A percentile compares a stretch with the other conserved stretches of the same genome.
These are phyloP conservation scores for Sebastes paucispinis DNA, from an alignment of 2,797 vertebrate genomes.

Conservation along the genomic window DNA sequence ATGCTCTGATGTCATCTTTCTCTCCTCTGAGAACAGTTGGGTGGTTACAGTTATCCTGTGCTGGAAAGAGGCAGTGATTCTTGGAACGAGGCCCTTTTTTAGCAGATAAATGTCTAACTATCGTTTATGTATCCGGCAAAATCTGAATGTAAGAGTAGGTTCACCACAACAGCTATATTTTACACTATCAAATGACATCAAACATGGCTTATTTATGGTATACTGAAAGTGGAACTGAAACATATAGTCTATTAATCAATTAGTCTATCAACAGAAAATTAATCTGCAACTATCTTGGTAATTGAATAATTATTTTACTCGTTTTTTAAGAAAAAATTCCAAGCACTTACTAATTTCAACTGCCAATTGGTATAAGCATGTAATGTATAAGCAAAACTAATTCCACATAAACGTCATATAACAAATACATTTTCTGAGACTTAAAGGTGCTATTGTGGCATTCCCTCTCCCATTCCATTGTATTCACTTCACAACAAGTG, in stretches of 20 bases:
- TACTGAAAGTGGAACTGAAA: neutral
- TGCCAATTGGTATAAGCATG: neutral
- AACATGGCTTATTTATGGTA: neutral
- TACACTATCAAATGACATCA: neutral
- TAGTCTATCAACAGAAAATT: neutral
- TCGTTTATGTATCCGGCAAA: neutral
- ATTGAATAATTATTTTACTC: neutral
- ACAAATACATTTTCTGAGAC: neutral
- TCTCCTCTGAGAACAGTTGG: slow-evolving; percentile 15
- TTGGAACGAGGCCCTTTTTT: neutral
- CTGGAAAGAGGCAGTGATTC: neutral
- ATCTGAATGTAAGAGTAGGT: neutral
- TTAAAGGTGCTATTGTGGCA: neutral
- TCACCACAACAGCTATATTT: neutral
- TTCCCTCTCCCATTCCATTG: too few species aligned
- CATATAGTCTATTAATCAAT: neutral
- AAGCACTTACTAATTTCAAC: neutral
- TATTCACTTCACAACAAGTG: too few species aligned
- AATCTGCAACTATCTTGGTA: neutral
- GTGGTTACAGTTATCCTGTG: slow-evolving; percentile 5
- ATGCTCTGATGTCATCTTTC: slow-evolving; percentile 28
- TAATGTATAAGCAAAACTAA: too few species aligned
- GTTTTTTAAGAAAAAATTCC: neutral
- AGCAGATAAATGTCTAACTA: neutral
- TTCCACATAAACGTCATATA: neutral